Conservation (phyloP, 2,797 vertebrate genomes). For the Rhynchotus rufescens region DNA sequence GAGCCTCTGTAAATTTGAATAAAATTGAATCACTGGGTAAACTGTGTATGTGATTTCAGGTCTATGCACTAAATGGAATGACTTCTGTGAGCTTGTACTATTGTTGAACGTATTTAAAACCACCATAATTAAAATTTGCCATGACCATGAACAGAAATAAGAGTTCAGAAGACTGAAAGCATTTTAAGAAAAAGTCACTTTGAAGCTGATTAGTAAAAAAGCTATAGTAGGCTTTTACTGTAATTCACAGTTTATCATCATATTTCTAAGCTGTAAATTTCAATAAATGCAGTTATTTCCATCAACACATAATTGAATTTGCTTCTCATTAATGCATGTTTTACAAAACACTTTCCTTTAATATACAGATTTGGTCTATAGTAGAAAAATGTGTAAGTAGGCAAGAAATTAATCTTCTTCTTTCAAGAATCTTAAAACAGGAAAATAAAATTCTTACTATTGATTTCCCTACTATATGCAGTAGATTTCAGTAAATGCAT, state of each 20-base stretch:
- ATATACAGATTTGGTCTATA: conserved; percentile 37
- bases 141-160: not conserved
- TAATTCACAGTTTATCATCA: conserved; percentile 40
- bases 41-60: not conserved
- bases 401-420: conserved; percentile 56
- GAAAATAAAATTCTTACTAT: conserved; percentile 5
- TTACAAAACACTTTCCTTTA: conserved; percentile 70
- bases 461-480: conserved; percentile 25
- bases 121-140: not conserved
- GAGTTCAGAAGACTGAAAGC: not conserved
- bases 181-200: conserved; percentile 29
- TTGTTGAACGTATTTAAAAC: not conserved
- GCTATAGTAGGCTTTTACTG: conserved; percentile 19
- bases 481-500: not conserved
- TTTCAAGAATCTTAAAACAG: conserved; percentile 38
- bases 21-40: not conserved
- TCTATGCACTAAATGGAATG: not conserved
- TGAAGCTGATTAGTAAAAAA: conserved; percentile 43
- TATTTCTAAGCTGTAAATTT: conserved; percentile 66
- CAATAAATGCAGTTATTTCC: conserved; percentile 37
- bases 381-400: conserved; percentile 38
- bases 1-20: conserved; percentile 3
- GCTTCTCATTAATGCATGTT: conserved; percentile 68
- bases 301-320: conserved; percentile 67
- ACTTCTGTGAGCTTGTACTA: conserved; percentile 4